Percentiles rank a stretch among this genome's conserved stretches.
phyloP scores from a whole-genome alignment of 2,797 vertebrate species.

The Alectoris magna region DNA sequence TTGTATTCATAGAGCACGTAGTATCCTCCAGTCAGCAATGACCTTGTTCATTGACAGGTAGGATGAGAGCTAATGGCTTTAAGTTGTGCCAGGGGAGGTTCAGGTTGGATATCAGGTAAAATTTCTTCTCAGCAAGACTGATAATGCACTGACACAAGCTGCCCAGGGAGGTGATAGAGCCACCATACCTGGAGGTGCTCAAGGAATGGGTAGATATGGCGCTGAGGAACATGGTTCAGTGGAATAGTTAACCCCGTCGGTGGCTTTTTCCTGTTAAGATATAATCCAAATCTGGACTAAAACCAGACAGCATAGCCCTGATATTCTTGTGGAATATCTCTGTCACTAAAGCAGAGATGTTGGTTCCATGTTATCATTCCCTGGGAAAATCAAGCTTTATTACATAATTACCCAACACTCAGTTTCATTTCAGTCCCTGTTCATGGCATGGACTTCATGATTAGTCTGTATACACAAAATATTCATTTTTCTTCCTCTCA shows the following conservation, averaged over 20 bases:
- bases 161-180: no score
- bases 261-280: background rate
- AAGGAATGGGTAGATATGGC: no score
- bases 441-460: no score
- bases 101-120: no score
- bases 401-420: background rate
- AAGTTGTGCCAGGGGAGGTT: no score
- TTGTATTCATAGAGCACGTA: background rate
- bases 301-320: background rate
- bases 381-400: background rate
- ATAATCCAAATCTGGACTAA: background rate
- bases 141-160: no score
- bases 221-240: no score
- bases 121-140: no score
- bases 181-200: no score
- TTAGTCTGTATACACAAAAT: background rate
- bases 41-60: background rate
- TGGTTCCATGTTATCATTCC: background rate
- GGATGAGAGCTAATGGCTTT: no score
- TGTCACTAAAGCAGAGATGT: background rate
- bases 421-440: background rate
- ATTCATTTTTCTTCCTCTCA: background rate
- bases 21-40: background rate
- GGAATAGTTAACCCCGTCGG: background rate
- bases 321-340: background rate